Evolutionary conservation across 2,113 vertebrate species (phyloP).

Genomic region (Nothobranchius furzeri): DNA sequence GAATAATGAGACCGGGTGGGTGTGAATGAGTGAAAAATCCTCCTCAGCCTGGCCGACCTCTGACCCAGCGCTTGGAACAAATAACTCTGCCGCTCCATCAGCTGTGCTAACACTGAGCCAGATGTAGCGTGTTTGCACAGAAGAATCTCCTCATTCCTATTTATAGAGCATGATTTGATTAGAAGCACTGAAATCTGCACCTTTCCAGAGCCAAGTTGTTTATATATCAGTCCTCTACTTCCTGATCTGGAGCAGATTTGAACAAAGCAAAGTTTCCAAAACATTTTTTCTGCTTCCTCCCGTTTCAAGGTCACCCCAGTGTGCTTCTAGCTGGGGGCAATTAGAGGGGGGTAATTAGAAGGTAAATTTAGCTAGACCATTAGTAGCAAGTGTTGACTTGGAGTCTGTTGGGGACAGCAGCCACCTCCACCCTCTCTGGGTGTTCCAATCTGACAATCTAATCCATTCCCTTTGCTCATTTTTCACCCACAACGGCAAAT

Average conservation of each 20-base stretch:
- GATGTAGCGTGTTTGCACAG: slow-evolving; percentile 36
- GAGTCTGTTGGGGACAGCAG: slow-evolving; percentile 56
- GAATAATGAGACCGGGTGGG: slow-evolving; percentile 67
- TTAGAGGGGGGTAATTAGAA: slow-evolving; percentile 68
- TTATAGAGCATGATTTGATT: slow-evolving; percentile 32
- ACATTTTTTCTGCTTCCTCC: slow-evolving; percentile 18
- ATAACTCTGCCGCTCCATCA: slow-evolving; percentile 66
- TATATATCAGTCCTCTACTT: slow-evolving; percentile 17
- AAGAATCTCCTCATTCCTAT: slow-evolving; percentile 38
- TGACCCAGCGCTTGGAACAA: slow-evolving; percentile 62
- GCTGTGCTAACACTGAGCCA: slow-evolving; percentile 61
- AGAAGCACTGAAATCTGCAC: slow-evolving; percentile 23
- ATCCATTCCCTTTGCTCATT: slow-evolving; percentile 60
- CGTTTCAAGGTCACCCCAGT: slow-evolving; percentile 67
- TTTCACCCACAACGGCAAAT: slow-evolving; percentile 67
- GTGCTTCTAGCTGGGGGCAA: slow-evolving; percentile 66
- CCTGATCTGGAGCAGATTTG: slow-evolving; percentile 41
- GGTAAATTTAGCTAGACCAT: slow-evolving; percentile 74
- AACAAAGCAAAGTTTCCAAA: slow-evolving; percentile 30
- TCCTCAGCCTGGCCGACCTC: slow-evolving; percentile 59
- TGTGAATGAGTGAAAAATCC: slow-evolving; percentile 67
- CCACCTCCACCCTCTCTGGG: slow-evolving; percentile 62
- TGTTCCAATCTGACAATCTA: slow-evolving; percentile 54
- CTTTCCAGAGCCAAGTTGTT: slow-evolving; percentile 8
- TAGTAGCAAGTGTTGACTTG: slow-evolving; percentile 72